A percentile compares a stretch with the other conserved stretches of the same genome.
Evolutionary conservation across 2,888 invertebrate genomes (phyloP).

Genomic region (Sarcophaga variegata): DNA sequence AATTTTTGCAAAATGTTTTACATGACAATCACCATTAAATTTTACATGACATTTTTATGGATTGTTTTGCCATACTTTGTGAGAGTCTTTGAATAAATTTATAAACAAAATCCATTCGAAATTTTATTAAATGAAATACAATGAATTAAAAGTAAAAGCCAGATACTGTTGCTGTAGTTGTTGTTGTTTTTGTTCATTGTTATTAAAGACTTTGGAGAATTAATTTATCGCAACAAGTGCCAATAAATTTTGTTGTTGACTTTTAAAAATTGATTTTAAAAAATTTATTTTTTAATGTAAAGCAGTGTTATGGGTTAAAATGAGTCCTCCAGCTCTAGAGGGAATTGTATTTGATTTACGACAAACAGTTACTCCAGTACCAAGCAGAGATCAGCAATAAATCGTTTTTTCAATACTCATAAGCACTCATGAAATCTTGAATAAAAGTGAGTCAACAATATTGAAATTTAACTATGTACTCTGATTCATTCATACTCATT

Average conservation of each 20-base stretch:
- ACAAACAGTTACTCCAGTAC: no score
- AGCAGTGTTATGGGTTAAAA: no score
- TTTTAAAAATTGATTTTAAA: neutral
- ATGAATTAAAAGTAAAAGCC: constrained; percentile 45
- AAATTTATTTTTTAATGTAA: neutral
- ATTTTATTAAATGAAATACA: constrained; percentile 53
- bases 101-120: constrained; percentile 22
- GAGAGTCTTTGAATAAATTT: neutral
- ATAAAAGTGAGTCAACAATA: no score
- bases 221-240: neutral
- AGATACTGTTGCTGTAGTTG: neutral
- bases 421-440: no score
- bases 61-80: constrained; percentile 24
- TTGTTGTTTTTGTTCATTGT: constrained; percentile 9
- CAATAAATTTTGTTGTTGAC: neutral
- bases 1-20: constrained; percentile 63
- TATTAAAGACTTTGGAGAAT: neutral
- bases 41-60: constrained; percentile 61
- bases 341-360: no score
- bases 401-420: no score
- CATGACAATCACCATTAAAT: constrained; percentile 66
- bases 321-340: no score
- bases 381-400: no score
- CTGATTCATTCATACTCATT: no score
- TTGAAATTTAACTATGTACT: no score